Conservation (phyloP, 1,140 invertebrate genomes). For the Cyphomyrmex costatus region DNA sequence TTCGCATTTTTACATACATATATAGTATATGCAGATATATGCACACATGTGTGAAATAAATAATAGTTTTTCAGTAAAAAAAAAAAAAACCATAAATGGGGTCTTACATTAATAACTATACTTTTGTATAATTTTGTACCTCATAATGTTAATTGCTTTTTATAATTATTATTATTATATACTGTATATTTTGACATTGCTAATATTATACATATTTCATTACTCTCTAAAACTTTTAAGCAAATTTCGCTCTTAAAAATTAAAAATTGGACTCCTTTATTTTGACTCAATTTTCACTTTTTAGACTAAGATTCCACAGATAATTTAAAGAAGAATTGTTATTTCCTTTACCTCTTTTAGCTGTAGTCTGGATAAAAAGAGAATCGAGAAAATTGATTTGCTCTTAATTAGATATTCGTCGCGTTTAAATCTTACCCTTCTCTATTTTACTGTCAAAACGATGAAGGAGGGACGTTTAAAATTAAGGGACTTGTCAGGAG, state of each 20-base stretch:
- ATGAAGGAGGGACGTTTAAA: not conserved
- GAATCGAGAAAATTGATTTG: not conserved
- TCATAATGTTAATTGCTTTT: slow-evolving; percentile 1
- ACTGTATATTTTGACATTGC: no score
- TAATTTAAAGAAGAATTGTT: not conserved
- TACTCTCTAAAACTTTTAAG: no score
- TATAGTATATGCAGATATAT: not conserved
- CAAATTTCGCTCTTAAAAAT: no score
- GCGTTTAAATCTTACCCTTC: not conserved
- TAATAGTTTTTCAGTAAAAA: not conserved
- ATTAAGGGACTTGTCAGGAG: not conserved
- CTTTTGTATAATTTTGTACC: not conserved
- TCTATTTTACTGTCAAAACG: not conserved
- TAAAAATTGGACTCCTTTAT: no score
- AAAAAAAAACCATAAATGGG: not conserved
- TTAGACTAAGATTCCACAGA: no score
- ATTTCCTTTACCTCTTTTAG: not conserved
- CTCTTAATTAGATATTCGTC: not conserved
- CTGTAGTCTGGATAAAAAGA: slow-evolving; percentile 9
- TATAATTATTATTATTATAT: slow-evolving; percentile 13
- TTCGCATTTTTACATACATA: not conserved
- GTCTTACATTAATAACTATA: slow-evolving; percentile 7
- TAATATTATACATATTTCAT: not conserved
- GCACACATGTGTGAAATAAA: slow-evolving; percentile 4
- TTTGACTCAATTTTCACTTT: no score